A percentile compares a stretch with the other conserved stretches of the same genome.
Evolutionary conservation across 2,888 invertebrate species (phyloP).

Genomic region (Aproaerema taeniolella): DNA sequence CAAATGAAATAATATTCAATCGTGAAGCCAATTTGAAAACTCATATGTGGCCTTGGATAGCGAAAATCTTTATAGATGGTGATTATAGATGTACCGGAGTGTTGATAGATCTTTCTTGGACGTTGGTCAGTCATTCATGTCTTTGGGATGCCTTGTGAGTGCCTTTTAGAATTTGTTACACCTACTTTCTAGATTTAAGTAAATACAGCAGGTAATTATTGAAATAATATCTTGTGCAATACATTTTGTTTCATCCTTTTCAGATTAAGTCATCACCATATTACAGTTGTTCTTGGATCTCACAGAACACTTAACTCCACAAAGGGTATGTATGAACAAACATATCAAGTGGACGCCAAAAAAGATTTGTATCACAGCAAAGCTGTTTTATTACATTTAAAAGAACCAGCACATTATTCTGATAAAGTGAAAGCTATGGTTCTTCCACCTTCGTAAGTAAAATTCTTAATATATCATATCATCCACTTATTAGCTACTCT

Average conservation of each 20-base stretch:
- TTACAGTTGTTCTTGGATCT: conserved; percentile 82
- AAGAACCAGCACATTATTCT: conserved; percentile 74
- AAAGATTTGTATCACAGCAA: conserved; percentile 76
- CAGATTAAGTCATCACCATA: conserved; percentile 76
- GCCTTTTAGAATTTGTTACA: not conserved
- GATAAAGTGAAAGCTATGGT: conserved; percentile 82
- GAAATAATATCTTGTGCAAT: not conserved
- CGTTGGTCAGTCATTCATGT: conserved; percentile 79
- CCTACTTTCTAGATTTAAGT: not conserved
- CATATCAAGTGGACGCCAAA: conserved; percentile 78
- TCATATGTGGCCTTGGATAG: conserved; percentile 83
- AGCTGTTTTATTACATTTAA: conserved; percentile 80
- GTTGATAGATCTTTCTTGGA: conserved; percentile 81
- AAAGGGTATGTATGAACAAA: conserved; percentile 83
- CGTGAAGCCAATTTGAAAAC: conserved; percentile 29
- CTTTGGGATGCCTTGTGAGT: conserved; percentile 56
- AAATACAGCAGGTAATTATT: not conserved
- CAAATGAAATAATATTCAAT: conserved; percentile 34
- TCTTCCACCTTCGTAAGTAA: conserved; percentile 66
- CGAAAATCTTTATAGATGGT: conserved; percentile 84
- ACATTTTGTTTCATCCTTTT: conserved; percentile 29
- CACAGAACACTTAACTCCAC: conserved; percentile 76
- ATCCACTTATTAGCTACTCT: not conserved
- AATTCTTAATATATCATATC: not conserved
- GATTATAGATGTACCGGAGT: conserved; percentile 82